Base-by-base conservation (phyloP, 2,888 invertebrate genomes). In the Globia sparganii region DNA sequence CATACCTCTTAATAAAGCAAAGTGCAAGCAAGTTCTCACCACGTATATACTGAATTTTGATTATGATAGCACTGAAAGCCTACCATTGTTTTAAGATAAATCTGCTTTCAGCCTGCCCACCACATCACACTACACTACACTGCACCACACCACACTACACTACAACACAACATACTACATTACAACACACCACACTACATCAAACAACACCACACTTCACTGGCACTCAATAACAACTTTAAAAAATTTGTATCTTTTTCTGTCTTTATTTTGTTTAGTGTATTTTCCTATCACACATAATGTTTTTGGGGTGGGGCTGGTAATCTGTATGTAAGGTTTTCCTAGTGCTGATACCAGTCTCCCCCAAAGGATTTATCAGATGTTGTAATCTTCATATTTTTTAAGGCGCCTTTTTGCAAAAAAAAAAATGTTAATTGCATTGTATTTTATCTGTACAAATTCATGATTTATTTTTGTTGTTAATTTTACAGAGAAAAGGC, bases 401-500 rank as follows among this genome's bases (percentile, higher is more conserved):
- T 3, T n/a, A 56, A 56, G 13, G 13, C 56, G 5, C 56, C 56
- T 56, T 56, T 13, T 13, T n/a, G n/a, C 4, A 56, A n/a, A 13
- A 56, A 4, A 56, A n/a, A n/a, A 13, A 56, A 56, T 56, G 49
- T 49, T 21, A 25, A 4, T 53, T n/a, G 56, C 13, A 53, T n/a
- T n/a, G 9, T 13, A n/a, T 56, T n/a, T 11, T 56, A 4, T 18
- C 11, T 37, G 25, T 5, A 40, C 28, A 56, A 9, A 37, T 58
- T 15, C 4, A 43, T 28, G 4, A 40, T 11, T 18, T 9, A 3
- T 31, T 28, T 25, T 8, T 37, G 28, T 59, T 59, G 1, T 46
- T n/a, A 21, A 66, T 70, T 71, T 91, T 91, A 1, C 93, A 96
- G 96, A 87, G 96, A 96, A 2, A 96, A 95, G 72, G 83, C 90